Base-by-base conservation (phyloP, 2,888 invertebrate genomes). In the Prosapia bicincta region DNA sequence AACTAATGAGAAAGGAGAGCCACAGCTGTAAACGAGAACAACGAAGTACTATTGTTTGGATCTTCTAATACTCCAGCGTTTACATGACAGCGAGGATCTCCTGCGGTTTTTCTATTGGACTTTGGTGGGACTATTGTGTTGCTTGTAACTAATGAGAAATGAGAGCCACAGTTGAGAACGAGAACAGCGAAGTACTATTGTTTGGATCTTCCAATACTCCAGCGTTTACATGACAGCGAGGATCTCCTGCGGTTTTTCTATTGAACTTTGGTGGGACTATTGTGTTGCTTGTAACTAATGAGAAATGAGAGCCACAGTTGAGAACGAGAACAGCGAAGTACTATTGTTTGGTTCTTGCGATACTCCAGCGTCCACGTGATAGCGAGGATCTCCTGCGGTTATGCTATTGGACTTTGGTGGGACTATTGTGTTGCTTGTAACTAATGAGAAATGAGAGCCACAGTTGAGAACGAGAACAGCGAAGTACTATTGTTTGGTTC, bases 311-410 rank as follows among this genome's bases (percentile, higher is more conserved):
- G 38, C 38, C 13, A 13, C 13, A 13, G 7, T 2, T 13, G 38
- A 13, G 38, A 38, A 38, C 38, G 13, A 38, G 38, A 13, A 7
- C 9, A 24, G 26, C 38, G 28, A 28, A 30, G 30, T 43, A 69
- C 67, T 76, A 76, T 54, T 76, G 76, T 66, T 76, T 76, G 70
- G 75, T 66, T 69, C 80, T 78, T 28, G 80, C 80, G 54, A 80
- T 72, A 71, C 80, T 80, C 80, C 80, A 80, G 25, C 80, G 78
- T 24, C 80, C 73, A 28, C 78, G 77, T 71, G 77, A 77, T 71
- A 78, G 74, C 73, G 79, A 78, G n/a, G 78, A 77, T 70, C 80
- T 76, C 76, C 78, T 71, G 75, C 77, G 78, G 24, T 76, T 75
- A 66, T 77, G 79, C 79, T 80, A 79, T 77, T 79, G 76, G 32